Evolutionary conservation across 64 coral and sea anemone species (phyloP).

Genomic region (Stichodactyla helianthus): DNA sequence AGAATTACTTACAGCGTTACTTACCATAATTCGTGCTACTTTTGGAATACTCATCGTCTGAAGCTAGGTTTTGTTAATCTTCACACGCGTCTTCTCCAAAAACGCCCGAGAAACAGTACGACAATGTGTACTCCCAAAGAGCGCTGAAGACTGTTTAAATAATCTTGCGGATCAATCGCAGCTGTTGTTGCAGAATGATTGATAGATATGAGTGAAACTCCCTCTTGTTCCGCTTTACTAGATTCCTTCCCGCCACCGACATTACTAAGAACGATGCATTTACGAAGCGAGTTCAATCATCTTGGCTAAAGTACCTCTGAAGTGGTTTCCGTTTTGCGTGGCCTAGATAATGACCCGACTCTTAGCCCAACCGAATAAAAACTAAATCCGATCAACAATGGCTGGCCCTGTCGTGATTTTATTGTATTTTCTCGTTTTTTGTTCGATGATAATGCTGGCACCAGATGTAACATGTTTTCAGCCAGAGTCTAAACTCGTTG

Average conservation of each 20-base stretch:
- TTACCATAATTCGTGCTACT: neutral
- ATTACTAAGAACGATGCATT: slow-evolving; percentile 6
- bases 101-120: neutral
- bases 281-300: neutral
- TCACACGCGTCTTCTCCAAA: neutral
- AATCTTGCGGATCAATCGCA: neutral
- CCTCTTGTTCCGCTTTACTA: neutral
- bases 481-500: neutral
- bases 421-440: too few relatives aligned
- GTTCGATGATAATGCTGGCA: too few relatives aligned
- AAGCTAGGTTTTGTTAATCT: neutral
- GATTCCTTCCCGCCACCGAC: neutral
- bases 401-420: neutral
- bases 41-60: neutral
- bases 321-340: neutral
- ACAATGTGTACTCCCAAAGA: neutral
- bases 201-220: neutral
- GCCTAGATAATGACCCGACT: neutral
- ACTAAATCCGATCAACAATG: neutral
- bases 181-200: neutral
- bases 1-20: neutral
- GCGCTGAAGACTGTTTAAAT: slow-evolving; percentile 6
- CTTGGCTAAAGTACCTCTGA: slow-evolving; percentile 7
- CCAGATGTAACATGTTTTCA: too few relatives aligned
- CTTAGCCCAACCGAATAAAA: neutral